A percentile compares a stretch with the other conserved stretches of the same genome.
phyloP scores from a whole-genome alignment of 2,113 vertebrate genomes.

The Nerophis ophidion region DNA sequence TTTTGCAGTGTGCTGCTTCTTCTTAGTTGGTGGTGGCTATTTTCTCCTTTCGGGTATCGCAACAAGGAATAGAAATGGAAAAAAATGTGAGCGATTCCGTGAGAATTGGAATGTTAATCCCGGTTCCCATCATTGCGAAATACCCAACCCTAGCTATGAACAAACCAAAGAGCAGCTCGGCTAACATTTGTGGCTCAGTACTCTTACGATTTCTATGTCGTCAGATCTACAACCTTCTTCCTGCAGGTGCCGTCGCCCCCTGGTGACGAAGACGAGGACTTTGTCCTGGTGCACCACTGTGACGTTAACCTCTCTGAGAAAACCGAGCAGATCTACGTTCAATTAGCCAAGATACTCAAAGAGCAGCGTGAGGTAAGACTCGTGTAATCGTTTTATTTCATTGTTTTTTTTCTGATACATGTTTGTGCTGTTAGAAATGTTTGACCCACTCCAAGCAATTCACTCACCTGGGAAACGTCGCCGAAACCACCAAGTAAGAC shows the following conservation, averaged over 20 bases:
- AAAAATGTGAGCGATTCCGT: no score
- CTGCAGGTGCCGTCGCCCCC: slow-evolving; percentile 85
- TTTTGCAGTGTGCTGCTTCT: no score
- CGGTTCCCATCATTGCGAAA: no score
- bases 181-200: background rate
- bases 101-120: no score
- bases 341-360: slow-evolving; percentile 82
- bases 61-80: no score
- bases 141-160: no score
- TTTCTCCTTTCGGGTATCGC: no score
- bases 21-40: no score
- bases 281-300: slow-evolving; percentile 88
- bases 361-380: slow-evolving; percentile 82
- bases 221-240: background rate
- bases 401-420: background rate
- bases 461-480: slow-evolving; percentile 87
- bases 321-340: slow-evolving; percentile 81
- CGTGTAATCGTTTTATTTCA: background rate
- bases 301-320: slow-evolving; percentile 84
- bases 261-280: slow-evolving; percentile 86
- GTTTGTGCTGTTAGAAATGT: slow-evolving; percentile 78
- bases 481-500: slow-evolving; percentile 85
- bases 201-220: background rate
- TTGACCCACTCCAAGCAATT: slow-evolving; percentile 90
- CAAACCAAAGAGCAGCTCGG: no score